A percentile compares a stretch with the other conserved stretches of the same genome.
Evolutionary conservation across 2,888 invertebrate species (phyloP).

Genomic region (Lycocerus yunnanus): DNA sequence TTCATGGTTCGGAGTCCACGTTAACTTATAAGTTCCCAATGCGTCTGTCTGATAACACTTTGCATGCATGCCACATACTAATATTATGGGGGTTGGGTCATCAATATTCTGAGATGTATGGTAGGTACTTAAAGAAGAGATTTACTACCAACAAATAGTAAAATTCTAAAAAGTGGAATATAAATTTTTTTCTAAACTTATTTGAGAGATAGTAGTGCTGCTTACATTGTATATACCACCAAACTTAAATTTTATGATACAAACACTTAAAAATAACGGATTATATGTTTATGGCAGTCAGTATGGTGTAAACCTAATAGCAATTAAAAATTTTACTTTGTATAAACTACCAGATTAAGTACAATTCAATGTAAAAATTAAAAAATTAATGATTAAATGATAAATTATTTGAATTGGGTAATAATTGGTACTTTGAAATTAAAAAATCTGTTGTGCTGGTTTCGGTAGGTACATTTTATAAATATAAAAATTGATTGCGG

Average conservation of each 20-base stretch:
- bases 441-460: background rate
- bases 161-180: background rate
- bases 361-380: background rate
- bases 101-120: background rate
- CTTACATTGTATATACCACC: background rate
- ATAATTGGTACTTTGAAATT: background rate
- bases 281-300: background rate
- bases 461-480: background rate
- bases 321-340: background rate
- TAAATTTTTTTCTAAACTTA: background rate
- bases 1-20: too few relatives aligned
- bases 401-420: background rate
- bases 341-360: background rate
- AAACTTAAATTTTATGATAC: background rate
- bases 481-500: background rate
- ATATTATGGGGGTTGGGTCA: background rate
- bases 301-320: background rate
- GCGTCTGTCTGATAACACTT: too few relatives aligned
- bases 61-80: background rate
- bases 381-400: background rate
- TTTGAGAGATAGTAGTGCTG: background rate
- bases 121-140: too few relatives aligned
- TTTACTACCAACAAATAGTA: background rate
- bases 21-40: too few relatives aligned
- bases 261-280: background rate